Evolutionary conservation across 1,140 invertebrate species (phyloP).

Genomic region (Euglossa dilemma): DNA sequence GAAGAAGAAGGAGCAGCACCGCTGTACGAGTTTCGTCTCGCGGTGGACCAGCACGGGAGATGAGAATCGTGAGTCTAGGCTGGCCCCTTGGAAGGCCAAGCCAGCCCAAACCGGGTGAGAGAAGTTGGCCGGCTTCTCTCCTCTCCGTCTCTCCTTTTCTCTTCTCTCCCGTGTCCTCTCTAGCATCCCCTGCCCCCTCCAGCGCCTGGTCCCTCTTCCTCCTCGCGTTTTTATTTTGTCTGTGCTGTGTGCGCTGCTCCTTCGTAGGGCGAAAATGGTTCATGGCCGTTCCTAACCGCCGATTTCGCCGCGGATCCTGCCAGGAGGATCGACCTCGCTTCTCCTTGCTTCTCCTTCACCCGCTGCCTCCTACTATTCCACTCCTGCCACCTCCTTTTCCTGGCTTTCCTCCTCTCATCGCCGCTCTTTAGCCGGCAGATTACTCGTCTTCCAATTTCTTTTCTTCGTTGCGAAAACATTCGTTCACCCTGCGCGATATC

Average conservation of each 20-base stretch:
- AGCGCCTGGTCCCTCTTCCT: conserved; percentile 37
- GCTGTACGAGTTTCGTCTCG: conserved; percentile 65
- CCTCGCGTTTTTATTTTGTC: conserved; percentile 77
- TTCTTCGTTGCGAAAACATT: too few relatives aligned
- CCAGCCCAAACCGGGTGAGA: conserved; percentile 66
- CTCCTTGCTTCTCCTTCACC: not conserved
- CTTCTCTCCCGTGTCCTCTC: conserved; percentile 38
- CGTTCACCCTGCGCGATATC: too few relatives aligned
- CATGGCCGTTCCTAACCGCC: conserved; percentile 72
- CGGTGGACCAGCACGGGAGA: conserved; percentile 62
- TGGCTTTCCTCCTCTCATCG: too few relatives aligned
- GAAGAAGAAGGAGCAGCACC: conserved; percentile 45
- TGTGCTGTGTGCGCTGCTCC: conserved; percentile 69
- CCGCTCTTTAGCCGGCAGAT: too few relatives aligned
- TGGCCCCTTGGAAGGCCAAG: conserved; percentile 56
- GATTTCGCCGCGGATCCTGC: conserved; percentile 68
- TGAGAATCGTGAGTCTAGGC: conserved; percentile 68
- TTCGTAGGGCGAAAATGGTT: conserved; percentile 76
- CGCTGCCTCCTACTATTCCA: not conserved
- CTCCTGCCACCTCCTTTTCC: not conserved
- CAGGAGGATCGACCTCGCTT: conserved; percentile 58
- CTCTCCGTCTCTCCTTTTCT: conserved; percentile 35
- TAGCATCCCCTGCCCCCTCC: conserved; percentile 23
- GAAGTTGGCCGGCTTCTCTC: conserved; percentile 63
- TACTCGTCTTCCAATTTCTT: too few relatives aligned